These are phyloP conservation scores for Lasiurus borealis DNA, from an alignment of 2,113 vertebrate genomes.

Conservation along the genomic window DNA sequence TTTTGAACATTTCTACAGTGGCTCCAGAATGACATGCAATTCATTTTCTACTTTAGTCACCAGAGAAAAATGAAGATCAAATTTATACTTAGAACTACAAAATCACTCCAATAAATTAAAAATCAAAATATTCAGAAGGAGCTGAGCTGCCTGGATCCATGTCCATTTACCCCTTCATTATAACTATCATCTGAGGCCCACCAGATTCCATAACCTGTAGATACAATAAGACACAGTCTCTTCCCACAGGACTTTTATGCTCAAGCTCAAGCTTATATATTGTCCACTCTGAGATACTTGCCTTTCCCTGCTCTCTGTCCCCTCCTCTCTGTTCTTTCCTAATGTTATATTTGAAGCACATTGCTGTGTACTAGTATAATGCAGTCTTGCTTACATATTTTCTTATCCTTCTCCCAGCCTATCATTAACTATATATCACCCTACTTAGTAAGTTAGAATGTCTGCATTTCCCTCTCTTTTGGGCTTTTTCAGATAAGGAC, in stretches of 20 bases:
- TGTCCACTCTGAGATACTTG: not conserved
- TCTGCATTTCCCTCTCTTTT: not conserved
- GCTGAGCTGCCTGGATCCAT: not conserved
- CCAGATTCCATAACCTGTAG: accelerated
- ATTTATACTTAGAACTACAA: not conserved
- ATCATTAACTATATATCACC: not conserved
- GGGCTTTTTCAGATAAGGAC: not conserved
- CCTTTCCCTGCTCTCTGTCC: not conserved
- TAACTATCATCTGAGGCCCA: not conserved
- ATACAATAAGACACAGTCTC: not conserved
- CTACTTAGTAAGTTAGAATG: not conserved
- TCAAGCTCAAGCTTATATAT: not conserved
- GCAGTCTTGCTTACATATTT: not conserved
- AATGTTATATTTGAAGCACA: too few species aligned
- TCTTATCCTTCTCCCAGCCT: not conserved
- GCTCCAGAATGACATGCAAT: not conserved
- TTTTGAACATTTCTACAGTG: conserved; percentile 54
- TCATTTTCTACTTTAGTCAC: conserved; percentile 42
- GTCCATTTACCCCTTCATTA: not conserved
- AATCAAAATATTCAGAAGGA: not conserved
- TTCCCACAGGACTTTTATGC: not conserved
- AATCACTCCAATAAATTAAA: not conserved
- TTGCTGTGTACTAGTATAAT: too few species aligned
- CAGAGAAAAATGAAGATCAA: not conserved
- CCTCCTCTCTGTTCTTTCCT: not conserved